Evolutionary conservation across 2,113 vertebrate species (phyloP).

Genomic region (Platycercus adscitus): DNA sequence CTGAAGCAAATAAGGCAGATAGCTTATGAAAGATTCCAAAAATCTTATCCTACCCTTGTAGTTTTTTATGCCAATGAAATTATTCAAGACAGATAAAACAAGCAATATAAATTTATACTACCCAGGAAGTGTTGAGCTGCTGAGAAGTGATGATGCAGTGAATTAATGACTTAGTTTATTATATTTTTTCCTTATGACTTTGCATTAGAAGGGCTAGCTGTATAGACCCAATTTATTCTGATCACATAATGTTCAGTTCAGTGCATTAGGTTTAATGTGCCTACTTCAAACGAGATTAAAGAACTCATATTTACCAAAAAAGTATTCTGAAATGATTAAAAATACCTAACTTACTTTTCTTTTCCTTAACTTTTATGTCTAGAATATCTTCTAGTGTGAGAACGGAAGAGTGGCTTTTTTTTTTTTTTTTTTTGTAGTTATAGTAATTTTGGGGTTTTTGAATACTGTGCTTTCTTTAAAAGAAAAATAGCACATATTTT

Average conservation of each 20-base stretch:
- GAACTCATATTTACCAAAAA: not conserved
- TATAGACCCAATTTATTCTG: not conserved
- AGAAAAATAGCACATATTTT: not conserved
- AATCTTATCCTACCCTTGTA: not conserved
- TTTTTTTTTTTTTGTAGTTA: not conserved
- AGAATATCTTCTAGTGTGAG: not conserved
- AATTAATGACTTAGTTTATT: constrained; percentile 36
- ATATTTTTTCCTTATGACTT: not conserved
- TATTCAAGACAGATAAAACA: not conserved
- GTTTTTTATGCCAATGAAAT: not conserved
- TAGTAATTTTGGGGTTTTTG: not conserved
- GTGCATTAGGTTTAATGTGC: constrained; percentile 11
- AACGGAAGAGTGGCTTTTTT: not conserved
- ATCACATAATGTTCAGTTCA: constrained; percentile 11
- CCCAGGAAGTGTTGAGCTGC: not conserved
- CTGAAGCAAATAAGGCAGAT: not conserved
- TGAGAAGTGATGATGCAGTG: not conserved
- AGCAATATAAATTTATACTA: not conserved
- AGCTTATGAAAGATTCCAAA: not conserved
- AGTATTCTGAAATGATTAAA: not conserved
- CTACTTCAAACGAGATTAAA: constrained; percentile 22
- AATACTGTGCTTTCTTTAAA: not conserved
- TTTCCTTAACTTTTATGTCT: not conserved
- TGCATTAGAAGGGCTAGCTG: not conserved
- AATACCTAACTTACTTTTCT: not conserved